Conservation (phyloP, 2,797 vertebrate genomes). For the Chelmon rostratus region DNA sequence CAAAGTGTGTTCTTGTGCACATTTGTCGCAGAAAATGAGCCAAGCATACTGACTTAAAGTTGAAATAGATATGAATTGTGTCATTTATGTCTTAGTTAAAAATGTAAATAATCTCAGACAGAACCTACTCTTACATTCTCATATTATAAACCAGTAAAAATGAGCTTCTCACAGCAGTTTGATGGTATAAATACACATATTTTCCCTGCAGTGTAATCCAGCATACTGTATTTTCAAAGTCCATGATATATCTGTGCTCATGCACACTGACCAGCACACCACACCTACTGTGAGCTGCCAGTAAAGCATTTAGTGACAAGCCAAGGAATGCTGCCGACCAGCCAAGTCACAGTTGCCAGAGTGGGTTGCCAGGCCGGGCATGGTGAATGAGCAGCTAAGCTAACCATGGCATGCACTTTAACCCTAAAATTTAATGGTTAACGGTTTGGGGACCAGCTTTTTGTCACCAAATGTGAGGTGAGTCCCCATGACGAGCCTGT, state of each 20-base stretch:
- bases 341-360: slow-evolving; percentile 43
- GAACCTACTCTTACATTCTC: background rate
- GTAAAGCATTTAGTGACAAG: slow-evolving; percentile 19
- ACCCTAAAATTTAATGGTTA: background rate
- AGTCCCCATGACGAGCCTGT: background rate
- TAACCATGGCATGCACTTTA: background rate
- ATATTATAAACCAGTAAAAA: background rate
- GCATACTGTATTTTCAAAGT: slow-evolving; percentile 3
- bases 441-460: background rate
- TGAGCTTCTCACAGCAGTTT: background rate
- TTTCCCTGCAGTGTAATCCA: background rate
- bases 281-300: slow-evolving; percentile 26
- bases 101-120: background rate
- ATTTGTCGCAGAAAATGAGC: background rate
- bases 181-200: background rate
- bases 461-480: no score
- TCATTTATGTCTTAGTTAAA: background rate
- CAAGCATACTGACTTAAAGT: background rate
- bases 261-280: slow-evolving; percentile 5
- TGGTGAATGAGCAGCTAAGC: slow-evolving; percentile 24
- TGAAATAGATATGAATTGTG: background rate
- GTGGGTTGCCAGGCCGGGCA: slow-evolving; percentile 7
- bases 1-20: slow-evolving; percentile 7
- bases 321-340: slow-evolving; percentile 20
- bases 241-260: slow-evolving; percentile 9